Percentiles rank a stretch among this genome's conserved stretches.
These are phyloP conservation scores for Ptychobarbus kaznakovi DNA, from an alignment of 2,797 vertebrate genomes.

Conservation along the genomic window DNA sequence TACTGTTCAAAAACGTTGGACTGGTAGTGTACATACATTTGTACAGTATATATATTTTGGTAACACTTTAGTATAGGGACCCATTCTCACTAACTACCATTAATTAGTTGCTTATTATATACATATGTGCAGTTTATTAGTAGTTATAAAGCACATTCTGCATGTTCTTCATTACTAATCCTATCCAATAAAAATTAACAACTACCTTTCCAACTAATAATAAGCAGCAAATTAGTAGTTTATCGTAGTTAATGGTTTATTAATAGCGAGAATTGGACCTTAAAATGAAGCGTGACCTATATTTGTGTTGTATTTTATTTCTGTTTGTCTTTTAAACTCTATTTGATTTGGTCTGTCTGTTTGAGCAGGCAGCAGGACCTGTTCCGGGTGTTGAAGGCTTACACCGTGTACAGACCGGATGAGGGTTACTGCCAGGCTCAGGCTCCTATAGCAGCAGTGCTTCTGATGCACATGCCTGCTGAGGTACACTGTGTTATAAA, in stretches of 20 bases:
- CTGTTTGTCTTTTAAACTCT: not conserved
- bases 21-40: too few relatives aligned
- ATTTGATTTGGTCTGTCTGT: slow-evolving; percentile 10
- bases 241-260: not conserved
- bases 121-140: too few relatives aligned
- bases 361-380: slow-evolving; percentile 92
- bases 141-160: too few relatives aligned
- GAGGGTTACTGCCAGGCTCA: slow-evolving; percentile 99
- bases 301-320: not conserved
- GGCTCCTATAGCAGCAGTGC: slow-evolving; percentile 93
- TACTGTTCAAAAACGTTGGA: too few relatives aligned
- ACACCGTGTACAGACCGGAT: slow-evolving; percentile 93
- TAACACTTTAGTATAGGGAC: too few relatives aligned
- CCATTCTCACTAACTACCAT: too few relatives aligned
- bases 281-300: too few relatives aligned
- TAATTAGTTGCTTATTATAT: too few relatives aligned
- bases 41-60: too few relatives aligned
- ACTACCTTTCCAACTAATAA: not conserved
- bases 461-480: slow-evolving; percentile 99
- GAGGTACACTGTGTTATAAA: slow-evolving; percentile 80
- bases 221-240: not conserved
- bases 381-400: slow-evolving; percentile 95
- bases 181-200: too few relatives aligned
- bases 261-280: too few relatives aligned
- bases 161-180: too few relatives aligned